A percentile compares a stretch with the other conserved stretches of the same genome.
These are phyloP conservation scores for Ceratitis capitata DNA, from an alignment of 1,140 invertebrate genomes.

Conservation along the genomic window DNA sequence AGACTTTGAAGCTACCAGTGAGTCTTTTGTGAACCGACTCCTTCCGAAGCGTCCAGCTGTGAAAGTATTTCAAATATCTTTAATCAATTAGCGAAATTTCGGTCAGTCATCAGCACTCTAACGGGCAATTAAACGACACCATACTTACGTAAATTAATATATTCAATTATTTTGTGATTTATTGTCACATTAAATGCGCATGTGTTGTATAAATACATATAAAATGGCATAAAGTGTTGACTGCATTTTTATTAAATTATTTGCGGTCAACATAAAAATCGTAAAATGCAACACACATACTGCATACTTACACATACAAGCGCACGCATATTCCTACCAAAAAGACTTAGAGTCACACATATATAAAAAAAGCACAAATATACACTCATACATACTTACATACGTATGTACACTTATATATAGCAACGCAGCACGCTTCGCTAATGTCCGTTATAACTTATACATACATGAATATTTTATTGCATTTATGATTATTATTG, in stretches of 20 bases:
- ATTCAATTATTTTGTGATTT: conserved; percentile 19
- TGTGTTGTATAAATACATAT: background rate
- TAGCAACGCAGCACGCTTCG: background rate
- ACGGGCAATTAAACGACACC: background rate
- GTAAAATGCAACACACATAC: background rate
- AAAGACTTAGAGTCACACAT: background rate
- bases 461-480: conserved; percentile 4
- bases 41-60: too few relatives aligned
- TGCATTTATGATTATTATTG: conserved; percentile 21
- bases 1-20: too few relatives aligned
- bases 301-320: background rate
- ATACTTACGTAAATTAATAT: background rate
- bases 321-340: background rate
- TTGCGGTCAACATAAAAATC: background rate
- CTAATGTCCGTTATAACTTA: background rate
- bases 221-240: too few relatives aligned
- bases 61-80: too few relatives aligned
- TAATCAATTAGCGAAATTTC: background rate
- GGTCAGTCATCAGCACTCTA: background rate
- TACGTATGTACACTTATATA: too few relatives aligned
- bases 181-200: background rate
- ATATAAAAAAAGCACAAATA: background rate
- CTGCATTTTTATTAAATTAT: conserved; percentile 15
- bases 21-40: too few relatives aligned
- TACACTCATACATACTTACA: background rate